Evolutionary conservation across 2,888 invertebrate species (phyloP), one percentile per base, ranked within the genome.

Genomic region (Alloscopus bannaensis): DNA sequence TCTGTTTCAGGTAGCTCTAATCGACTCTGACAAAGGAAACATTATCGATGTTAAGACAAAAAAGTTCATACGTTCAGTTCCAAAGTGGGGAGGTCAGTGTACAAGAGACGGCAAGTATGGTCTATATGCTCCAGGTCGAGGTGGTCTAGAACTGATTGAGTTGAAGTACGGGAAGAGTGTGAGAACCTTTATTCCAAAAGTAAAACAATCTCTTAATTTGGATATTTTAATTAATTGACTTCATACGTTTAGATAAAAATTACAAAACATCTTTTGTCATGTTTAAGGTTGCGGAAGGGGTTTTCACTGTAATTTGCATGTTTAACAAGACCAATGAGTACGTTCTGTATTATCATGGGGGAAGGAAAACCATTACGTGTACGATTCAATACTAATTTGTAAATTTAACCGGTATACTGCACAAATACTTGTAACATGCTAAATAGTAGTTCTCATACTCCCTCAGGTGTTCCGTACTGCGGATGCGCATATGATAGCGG

Each of bases 341-440:
- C 87, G 98, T 98, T 1, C 91, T 98, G 64, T 99, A 99, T 88
- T 99, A 99, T 87, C 98, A 99, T 88, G 95, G 97, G 84, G 98
- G 98, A 0, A 92, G 95, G 86, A 96, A 97, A 88, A 98, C 98
- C 0, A 91, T 99, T 70, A n/a, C 91, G 98, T 79, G 94, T 98
- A 0, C 50, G 20, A 18, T 18, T 50, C 20, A 13, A 50, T 50
- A 18, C 8, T 13, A 13, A 40, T 20, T 62, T 62, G 16, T 62
- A 36, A 18, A n/a, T 3, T n/a, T n/a, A n/a, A n/a, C n/a, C n/a
- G n/a, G n/a, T n/a, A n/a, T 36, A 36, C 13, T 36, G 13, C 13
- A 8, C 36, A 13, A 36, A 36, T 36, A 36, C 28, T 26, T 36
- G 36, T 36, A 36, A 13, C 36, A 36, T 36, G 36, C 13, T 13